Conservation (phyloP, 1,140 invertebrate species). For the Anagrus nilaparvatae region DNA sequence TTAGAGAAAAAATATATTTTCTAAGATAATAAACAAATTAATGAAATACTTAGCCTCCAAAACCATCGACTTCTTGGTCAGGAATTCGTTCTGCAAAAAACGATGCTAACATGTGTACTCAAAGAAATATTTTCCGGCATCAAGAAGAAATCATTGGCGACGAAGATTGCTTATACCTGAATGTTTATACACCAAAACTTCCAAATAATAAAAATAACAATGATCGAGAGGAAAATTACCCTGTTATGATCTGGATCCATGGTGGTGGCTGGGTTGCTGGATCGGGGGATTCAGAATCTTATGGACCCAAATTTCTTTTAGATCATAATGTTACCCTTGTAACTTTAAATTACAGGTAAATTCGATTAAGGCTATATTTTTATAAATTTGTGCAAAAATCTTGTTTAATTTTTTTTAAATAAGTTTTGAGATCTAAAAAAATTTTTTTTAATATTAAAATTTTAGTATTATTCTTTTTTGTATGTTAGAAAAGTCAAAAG, state of each 20-base stretch:
- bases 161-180: conserved; percentile 79
- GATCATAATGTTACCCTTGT: conserved; percentile 68
- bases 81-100: conserved; percentile 48
- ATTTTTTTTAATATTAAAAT: background rate
- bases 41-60: no score
- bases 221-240: conserved; percentile 28
- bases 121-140: conserved; percentile 58
- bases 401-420: no score
- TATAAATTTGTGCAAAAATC: no score
- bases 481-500: background rate
- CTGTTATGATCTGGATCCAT: conserved; percentile 69
- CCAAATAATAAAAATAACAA: conserved; percentile 7
- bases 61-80: conserved; percentile 47
- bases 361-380: no score
- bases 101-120: conserved; percentile 56
- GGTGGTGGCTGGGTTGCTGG: conserved; percentile 66
- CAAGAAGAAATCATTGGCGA: conserved; percentile 50
- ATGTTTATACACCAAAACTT: conserved; percentile 65
- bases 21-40: no score
- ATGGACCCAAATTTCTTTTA: conserved; percentile 62
- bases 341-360: conserved; percentile 68
- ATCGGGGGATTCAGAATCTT: conserved; percentile 51
- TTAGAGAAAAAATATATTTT: no score
- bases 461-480: background rate
- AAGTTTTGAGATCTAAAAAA: no score